Percentiles rank a stretch among this genome's conserved stretches.
Conservation (phyloP, 2,113 vertebrate species). For the Trachemys scripta region DNA sequence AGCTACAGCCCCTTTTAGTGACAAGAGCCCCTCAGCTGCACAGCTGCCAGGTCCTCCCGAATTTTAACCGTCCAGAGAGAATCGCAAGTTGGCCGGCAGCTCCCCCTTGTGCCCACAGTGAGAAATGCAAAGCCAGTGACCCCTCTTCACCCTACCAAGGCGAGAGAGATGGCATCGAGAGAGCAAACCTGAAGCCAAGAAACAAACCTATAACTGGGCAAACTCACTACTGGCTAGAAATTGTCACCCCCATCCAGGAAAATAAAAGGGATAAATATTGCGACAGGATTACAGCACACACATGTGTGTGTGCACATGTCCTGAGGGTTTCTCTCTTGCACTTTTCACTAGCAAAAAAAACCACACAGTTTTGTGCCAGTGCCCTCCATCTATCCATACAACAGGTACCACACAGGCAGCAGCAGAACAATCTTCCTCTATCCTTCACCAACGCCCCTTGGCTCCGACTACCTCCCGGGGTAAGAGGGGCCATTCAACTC, state of each 20-base stretch:
- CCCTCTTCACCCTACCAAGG: not conserved
- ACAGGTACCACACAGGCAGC: not conserved
- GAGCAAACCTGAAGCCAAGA: not conserved
- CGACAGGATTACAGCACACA: not conserved
- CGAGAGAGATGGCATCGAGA: not conserved
- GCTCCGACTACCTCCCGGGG: accelerated
- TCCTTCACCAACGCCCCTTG: accelerated
- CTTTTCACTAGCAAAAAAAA: not conserved
- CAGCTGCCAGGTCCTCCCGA: not conserved
- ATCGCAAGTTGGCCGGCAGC: not conserved
- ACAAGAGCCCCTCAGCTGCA: not conserved
- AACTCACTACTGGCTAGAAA: not conserved
- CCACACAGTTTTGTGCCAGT: not conserved
- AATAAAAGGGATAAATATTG: not conserved
- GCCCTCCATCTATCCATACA: not conserved
- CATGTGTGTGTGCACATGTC: no score
- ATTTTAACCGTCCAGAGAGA: not conserved
- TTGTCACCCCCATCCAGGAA: not conserved
- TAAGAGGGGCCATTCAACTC: not conserved
- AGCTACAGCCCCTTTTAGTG: not conserved
- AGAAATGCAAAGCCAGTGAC: not conserved
- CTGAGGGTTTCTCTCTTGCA: not conserved
- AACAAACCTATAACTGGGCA: not conserved
- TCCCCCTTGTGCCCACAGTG: not conserved
- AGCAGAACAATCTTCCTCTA: accelerated